phyloP scores from a whole-genome alignment of 2,797 vertebrate genomes.

The Dryobates pubescens region DNA sequence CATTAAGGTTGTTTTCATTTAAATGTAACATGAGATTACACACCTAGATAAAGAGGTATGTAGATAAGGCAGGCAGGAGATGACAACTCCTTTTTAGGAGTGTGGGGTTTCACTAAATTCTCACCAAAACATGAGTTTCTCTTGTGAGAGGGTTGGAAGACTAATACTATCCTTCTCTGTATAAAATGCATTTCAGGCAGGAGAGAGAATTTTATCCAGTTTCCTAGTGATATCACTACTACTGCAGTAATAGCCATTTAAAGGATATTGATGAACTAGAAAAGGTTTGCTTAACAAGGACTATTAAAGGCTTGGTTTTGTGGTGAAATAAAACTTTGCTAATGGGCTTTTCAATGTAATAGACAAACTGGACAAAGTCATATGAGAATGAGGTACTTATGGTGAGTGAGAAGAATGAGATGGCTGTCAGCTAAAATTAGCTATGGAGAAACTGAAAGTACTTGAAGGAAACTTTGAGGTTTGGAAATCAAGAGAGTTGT shows the following conservation, averaged over 20 bases:
- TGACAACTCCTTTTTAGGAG: neutral
- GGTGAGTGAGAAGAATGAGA: neutral
- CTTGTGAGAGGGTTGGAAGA: neutral
- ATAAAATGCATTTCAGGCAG: neutral
- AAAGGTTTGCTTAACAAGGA: neutral
- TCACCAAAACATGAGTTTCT: neutral
- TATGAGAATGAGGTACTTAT: neutral
- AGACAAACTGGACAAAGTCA: neutral
- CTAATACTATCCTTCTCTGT: neutral
- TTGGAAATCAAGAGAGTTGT: neutral
- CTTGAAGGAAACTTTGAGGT: neutral
- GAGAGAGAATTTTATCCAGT: neutral
- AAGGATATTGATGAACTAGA: neutral
- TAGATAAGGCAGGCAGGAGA: neutral
- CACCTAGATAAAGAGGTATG: neutral
- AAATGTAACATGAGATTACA: neutral
- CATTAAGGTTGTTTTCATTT: neutral
- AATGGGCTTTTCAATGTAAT: neutral
- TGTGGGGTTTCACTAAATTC: neutral
- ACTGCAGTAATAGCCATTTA: neutral
- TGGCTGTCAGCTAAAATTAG: neutral
- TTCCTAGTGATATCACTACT: neutral
- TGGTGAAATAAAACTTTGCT: neutral
- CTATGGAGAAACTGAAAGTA: neutral
- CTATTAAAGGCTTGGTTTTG: neutral